Evolutionary conservation across 1,140 invertebrate species (phyloP), one percentile per base, ranked within the genome.

Genomic region (Drosophila dunni): DNA sequence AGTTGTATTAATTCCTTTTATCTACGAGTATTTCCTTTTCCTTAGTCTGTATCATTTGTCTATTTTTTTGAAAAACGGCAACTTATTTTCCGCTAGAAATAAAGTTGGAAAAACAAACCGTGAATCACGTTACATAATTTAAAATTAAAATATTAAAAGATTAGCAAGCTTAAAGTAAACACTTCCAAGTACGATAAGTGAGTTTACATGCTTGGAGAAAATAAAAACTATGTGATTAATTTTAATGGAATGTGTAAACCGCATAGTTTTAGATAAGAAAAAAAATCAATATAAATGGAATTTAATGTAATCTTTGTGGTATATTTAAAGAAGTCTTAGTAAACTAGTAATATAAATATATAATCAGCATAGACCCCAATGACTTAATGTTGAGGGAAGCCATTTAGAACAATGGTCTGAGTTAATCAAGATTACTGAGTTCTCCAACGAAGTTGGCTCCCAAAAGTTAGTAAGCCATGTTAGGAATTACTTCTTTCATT

Each of bases 1-100:
- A 67, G 40, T 40, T 73, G 42, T 33, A 40, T 67, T 56, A 61
- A 53, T 68, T 73, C 40, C 45, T 36, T 68, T 67, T 61, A 34
- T 61, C 51, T 38, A 38, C 9, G 13, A 17, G 51, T 17, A 54
- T 54, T 38, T 56, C 36, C 53, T 40, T 46, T 63, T 45, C 9
- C 46, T 66, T 33, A 56, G 34, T 56, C 40, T 36, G 46, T 45
- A 53, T 29, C n/a, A n/a, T 34, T 44, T 42, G 10, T 9, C 17
- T 29, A 20, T 71, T 17, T 33, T 46, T 34, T 66, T 65, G 56
- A 46, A 45, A 13, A 24, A 58, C 56, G 45, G 29, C 15, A 33
- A 65, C 34, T 57, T 15, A 7, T 65, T 65, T 13, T 13, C 34
- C 13, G 24, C 13, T 40, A 54, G 29, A 53, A 72, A 72, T 45